Evolutionary conservation across 2,888 invertebrate species (phyloP).

Genomic region (Drosophila tanythrix): DNA sequence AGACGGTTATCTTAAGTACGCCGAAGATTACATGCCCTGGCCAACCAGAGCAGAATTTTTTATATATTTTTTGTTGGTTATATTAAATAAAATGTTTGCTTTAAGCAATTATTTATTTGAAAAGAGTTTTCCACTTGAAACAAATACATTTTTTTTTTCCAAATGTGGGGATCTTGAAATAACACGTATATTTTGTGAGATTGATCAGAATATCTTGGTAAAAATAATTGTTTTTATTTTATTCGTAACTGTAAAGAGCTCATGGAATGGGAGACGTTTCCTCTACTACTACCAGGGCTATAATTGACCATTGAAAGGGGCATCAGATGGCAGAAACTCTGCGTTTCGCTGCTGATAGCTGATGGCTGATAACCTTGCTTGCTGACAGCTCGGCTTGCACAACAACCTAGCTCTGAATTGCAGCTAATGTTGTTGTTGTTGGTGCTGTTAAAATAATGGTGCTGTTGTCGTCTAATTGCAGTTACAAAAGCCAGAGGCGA

Average conservation of each 20-base stretch:
- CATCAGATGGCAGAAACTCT: slow-evolving; percentile 30
- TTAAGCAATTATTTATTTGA: neutral
- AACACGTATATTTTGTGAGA: too few species aligned
- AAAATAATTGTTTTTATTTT: neutral
- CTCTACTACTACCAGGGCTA: neutral
- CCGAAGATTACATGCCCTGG: neutral
- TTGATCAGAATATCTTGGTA: neutral
- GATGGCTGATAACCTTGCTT: slow-evolving; percentile 67
- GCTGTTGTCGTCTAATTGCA: slow-evolving; percentile 50
- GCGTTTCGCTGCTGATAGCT: neutral
- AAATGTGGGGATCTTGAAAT: neutral
- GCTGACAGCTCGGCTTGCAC: slow-evolving; percentile 55
- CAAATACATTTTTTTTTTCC: neutral
- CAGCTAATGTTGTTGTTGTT: slow-evolving; percentile 16
- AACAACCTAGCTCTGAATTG: slow-evolving; percentile 43
- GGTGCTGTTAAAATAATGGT: slow-evolving; percentile 28
- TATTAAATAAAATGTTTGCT: neutral
- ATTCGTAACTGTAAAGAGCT: neutral
- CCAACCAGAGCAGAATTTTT: too few species aligned
- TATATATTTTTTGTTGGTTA: neutral
- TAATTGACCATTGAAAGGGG: slow-evolving; percentile 38
- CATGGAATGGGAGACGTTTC: neutral
- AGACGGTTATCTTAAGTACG: neutral
- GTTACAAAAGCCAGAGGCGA: slow-evolving; percentile 51
- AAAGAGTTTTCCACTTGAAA: neutral